These are phyloP conservation scores for Thalassophryne amazonica DNA, from an alignment of 2,797 vertebrate genomes.

Conservation along the genomic window DNA sequence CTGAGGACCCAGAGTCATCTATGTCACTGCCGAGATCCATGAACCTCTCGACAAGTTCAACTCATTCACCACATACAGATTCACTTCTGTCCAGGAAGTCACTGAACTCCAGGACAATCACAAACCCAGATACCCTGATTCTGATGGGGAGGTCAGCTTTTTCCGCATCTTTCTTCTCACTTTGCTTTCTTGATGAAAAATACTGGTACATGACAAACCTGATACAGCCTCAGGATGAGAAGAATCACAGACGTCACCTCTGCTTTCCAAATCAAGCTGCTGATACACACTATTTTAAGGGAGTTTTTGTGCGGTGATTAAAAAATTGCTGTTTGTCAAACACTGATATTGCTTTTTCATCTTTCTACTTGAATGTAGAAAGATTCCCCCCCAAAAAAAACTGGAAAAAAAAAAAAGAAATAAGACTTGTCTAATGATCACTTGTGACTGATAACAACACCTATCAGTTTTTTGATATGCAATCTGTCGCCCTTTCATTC, in stretches of 20 bases:
- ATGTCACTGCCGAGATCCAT: no score
- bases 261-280: conserved; percentile 70
- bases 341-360: conserved; percentile 71
- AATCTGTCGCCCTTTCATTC: conserved; percentile 41
- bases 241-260: conserved; percentile 37
- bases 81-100: no score
- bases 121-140: no score
- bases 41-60: no score
- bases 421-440: conserved; percentile 44
- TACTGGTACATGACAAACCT: conserved; percentile 11
- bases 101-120: no score
- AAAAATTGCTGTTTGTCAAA: conserved; percentile 37
- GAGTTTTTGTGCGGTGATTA: conserved; percentile 20
- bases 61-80: no score
- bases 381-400: conserved; percentile 56
- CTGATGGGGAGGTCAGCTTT: no score
- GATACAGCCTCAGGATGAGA: conserved; percentile 23
- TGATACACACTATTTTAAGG: conserved; percentile 25
- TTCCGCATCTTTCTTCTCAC: neutral
- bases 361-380: conserved; percentile 54
- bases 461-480: conserved; percentile 39
- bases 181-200: conserved; percentile 7
- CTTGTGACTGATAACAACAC: conserved; percentile 40
- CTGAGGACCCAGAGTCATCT: no score
- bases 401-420: conserved; percentile 44